Base-by-base conservation (phyloP, 2,797 vertebrate genomes). In the Rachycentron canadum region DNA sequence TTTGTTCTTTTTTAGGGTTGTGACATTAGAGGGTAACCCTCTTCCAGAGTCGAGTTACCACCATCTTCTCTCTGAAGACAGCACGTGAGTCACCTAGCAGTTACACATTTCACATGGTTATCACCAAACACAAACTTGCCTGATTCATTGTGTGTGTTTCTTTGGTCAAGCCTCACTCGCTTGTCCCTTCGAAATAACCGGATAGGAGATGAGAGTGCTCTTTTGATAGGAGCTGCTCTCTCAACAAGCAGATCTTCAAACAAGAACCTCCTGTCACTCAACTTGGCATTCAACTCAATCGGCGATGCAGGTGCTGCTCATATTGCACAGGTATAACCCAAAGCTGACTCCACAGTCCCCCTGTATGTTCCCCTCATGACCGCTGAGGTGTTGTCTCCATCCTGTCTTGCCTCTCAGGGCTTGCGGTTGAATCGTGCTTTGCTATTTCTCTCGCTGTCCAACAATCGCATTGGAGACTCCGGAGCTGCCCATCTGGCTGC, bases 231-330 rank as follows among this genome's bases (percentile, higher is more conserved):
- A 23, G 93, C 81, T 10, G 94, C 95, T 1, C 93, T 98, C 45
- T 96, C 95, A 23, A 94, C 92, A 0, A 25, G 79, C 64, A 82
- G 50, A 53, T 87, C 84, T 61, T 68, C 93, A 86, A 96, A 96
- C 91, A 95, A 84, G 63, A 95, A 81, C 63, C 93, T 98, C 0
- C n/a, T 91, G 40, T 94, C 93, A 0, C 95, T 99, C 80, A 96
- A 95, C 80, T 91, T 99, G 84, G 92, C 93, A 17, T 98, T 96
- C 91, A 99, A 99, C 81, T 89, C 61, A 76, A 95, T 99, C n/a
- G 93, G 96, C 0, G 96, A 98, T 69, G 45, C 59, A 32, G 97
- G 97, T 1, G 97, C 96, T 0, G 23, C 79, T 45, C 61, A 95
- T 85, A 93, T 99, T 0, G 96, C 97, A 0, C 76, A 96, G 70